phyloP scores from a whole-genome alignment of 1,140 invertebrate species.

The Oryctes rhinoceros region DNA sequence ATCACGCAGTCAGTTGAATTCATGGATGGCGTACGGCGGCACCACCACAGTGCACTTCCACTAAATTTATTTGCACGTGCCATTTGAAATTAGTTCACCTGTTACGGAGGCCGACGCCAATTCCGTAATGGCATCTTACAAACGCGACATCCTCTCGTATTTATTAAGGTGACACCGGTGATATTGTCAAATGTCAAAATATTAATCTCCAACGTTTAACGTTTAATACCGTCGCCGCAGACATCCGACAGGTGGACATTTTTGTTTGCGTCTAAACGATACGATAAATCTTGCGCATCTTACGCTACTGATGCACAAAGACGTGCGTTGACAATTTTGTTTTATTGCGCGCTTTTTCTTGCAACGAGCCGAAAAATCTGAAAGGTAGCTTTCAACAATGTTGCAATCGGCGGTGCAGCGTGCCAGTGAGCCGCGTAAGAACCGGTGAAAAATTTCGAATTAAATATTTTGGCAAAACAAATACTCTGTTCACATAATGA shows the following conservation, averaged over 20 bases:
- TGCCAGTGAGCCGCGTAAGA: too few species aligned
- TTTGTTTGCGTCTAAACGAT: slow-evolving; percentile 19
- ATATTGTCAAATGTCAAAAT: slow-evolving; percentile 41
- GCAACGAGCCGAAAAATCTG: neutral
- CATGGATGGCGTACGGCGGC: neutral
- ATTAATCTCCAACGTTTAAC: slow-evolving; percentile 37
- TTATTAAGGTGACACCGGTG: slow-evolving; percentile 36
- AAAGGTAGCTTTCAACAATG: too few species aligned
- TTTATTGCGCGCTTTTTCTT: neutral
- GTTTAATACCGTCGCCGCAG: neutral
- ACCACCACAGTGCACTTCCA: neutral
- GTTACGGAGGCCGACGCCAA: slow-evolving; percentile 33
- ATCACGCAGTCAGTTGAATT: neutral
- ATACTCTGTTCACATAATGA: too few species aligned
- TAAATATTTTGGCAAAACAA: too few species aligned
- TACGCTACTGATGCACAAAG: neutral
- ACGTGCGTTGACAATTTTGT: neutral
- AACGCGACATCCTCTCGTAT: slow-evolving; percentile 23
- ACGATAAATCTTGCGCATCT: slow-evolving; percentile 16
- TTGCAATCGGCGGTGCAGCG: too few species aligned
- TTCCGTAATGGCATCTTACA: slow-evolving; percentile 29
- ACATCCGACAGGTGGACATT: slow-evolving; percentile 18
- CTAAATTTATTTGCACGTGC: slow-evolving; percentile 38
- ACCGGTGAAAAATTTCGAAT: too few species aligned
- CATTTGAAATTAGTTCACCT: slow-evolving; percentile 39